phyloP scores from a whole-genome alignment of 1,140 invertebrate genomes.

The Eufriesea mexicana region DNA sequence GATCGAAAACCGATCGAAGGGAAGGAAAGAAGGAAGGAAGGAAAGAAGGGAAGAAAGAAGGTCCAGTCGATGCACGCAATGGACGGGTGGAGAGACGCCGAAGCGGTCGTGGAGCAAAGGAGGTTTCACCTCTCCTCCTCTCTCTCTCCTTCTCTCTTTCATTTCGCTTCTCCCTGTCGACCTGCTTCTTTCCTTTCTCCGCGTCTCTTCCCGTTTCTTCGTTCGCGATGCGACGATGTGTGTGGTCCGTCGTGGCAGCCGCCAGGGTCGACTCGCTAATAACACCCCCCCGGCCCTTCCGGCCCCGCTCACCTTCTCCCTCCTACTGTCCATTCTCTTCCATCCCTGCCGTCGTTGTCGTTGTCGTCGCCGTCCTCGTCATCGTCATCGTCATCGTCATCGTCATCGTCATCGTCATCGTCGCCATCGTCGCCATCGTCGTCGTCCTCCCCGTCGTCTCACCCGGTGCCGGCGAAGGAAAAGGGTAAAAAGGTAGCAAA shows the following conservation, averaged over 20 bases:
- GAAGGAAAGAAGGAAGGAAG: conserved; percentile 14
- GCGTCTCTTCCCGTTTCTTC: conserved; percentile 59
- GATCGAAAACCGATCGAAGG: conserved; percentile 26
- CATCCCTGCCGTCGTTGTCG: conserved; percentile 45
- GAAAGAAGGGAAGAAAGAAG: neutral
- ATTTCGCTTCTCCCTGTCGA: conserved; percentile 23
- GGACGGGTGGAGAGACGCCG: conserved; percentile 4
- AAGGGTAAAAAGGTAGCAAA: conserved; percentile 74
- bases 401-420: conserved; percentile 45
- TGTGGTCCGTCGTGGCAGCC: conserved; percentile 79
- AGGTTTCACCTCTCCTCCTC: conserved; percentile 9
- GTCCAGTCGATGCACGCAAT: conserved; percentile 40
- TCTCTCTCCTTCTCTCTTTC: conserved; percentile 24
- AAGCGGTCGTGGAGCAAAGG: conserved; percentile 22
- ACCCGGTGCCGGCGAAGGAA: conserved; percentile 57
- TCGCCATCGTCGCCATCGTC: conserved; percentile 44
- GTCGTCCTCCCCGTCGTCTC: conserved; percentile 51
- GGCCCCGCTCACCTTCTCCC: conserved; percentile 37
- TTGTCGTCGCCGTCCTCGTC: conserved; percentile 30
- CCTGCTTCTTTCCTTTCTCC: conserved; percentile 40
- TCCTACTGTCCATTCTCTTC: conserved; percentile 56
- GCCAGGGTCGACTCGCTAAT: conserved; percentile 79
- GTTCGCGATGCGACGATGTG: conserved; percentile 74
- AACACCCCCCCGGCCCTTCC: conserved; percentile 71
- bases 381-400: conserved; percentile 41